These are phyloP conservation scores for Coleophora flavipennella DNA, from an alignment of 2,888 invertebrate species.

Conservation along the genomic window DNA sequence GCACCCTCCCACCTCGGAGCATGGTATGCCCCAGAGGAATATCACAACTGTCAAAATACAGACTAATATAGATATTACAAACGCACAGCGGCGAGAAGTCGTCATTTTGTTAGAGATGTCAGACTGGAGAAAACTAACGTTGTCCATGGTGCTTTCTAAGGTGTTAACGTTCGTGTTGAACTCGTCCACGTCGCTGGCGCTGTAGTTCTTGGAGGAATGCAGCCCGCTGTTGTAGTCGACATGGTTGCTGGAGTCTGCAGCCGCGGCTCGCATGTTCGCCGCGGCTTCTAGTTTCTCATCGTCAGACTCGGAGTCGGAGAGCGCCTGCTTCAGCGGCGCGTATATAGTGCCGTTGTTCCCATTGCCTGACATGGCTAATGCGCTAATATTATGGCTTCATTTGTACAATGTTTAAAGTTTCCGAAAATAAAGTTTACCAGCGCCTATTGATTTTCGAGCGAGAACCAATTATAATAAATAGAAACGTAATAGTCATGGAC, in stretches of 20 bases:
- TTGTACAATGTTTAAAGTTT: conserved; percentile 10
- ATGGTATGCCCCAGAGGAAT: conserved; percentile 84
- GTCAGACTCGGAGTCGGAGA: conserved; percentile 85
- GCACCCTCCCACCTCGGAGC: conserved; percentile 79
- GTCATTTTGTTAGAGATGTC: conserved; percentile 75
- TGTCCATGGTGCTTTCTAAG: conserved; percentile 63
- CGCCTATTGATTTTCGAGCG: no score
- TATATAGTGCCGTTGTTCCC: conserved; percentile 72
- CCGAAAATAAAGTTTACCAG: no score
- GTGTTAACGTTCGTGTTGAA: conserved; percentile 60
- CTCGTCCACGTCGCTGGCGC: conserved; percentile 62
- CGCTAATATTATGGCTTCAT: no score
- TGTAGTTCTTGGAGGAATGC: conserved; percentile 58
- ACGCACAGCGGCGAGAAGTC: conserved; percentile 76
- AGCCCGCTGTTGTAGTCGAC: conserved; percentile 60
- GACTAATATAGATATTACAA: conserved; percentile 78
- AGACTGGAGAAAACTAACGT: conserved; percentile 62
- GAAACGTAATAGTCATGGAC: no score
- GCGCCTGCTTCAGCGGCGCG: conserved; percentile 82
- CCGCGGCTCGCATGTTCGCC: conserved; percentile 33
- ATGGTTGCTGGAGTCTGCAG: conserved; percentile 55
- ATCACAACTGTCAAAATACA: conserved; percentile 80
- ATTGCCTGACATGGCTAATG: conserved; percentile 51
- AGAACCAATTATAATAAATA: no score
- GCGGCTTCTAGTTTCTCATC: conserved; percentile 72